Evolutionary conservation across 2,113 vertebrate species (phyloP), one percentile per base, ranked within the genome.

Genomic region (Pygoscelis antarcticus): DNA sequence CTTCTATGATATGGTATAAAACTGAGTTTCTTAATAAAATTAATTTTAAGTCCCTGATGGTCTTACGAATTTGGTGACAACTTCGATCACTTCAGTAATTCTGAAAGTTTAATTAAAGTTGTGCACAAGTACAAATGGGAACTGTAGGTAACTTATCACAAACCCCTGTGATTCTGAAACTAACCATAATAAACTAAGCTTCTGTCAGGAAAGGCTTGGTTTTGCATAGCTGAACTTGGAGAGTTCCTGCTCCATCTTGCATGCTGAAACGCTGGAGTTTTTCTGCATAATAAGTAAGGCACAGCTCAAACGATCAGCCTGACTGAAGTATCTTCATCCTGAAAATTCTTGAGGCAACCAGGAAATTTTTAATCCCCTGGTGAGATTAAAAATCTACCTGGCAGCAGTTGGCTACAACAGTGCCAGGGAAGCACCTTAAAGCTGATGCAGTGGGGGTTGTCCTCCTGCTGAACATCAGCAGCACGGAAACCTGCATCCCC

Each of bases 401-500:
- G n/a, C 83, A 17, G 1, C 8, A 76, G 44, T 0, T 11, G 38
- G 42, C 29, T 75, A 14, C 16, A 79, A 7, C 4, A 47, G 15
- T 12, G 7, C 1, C 0, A 57, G 0, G 1, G 19, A 61, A 93
- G 29, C 42, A 36, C 19, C 32, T 78, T 25, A 38, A 66, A 72
- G 46, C 14, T 54, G 55, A 54, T n/a, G 17, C 32, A 18, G 23
- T 12, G 6, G 34, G 40, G 4, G 4, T 8, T 77, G 27, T 51
- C 36, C 60, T 86, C 49, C n/a, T 20, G 27, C 0, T 1, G 30
- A 80, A 44, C 20, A 42, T 11, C 36, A 85, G 7, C 32, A 55
- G 49, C 1, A 2, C 8, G 12, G 52, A 75, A 86, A 61, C 10
- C 10, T 16, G 8, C 18, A 11, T 42, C n/a, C 55, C 7, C 2